Percentiles rank a stretch among this genome's conserved stretches.
These are phyloP conservation scores for Tricholaema leucomelas DNA, from an alignment of 2,113 vertebrate species.

Conservation along the genomic window DNA sequence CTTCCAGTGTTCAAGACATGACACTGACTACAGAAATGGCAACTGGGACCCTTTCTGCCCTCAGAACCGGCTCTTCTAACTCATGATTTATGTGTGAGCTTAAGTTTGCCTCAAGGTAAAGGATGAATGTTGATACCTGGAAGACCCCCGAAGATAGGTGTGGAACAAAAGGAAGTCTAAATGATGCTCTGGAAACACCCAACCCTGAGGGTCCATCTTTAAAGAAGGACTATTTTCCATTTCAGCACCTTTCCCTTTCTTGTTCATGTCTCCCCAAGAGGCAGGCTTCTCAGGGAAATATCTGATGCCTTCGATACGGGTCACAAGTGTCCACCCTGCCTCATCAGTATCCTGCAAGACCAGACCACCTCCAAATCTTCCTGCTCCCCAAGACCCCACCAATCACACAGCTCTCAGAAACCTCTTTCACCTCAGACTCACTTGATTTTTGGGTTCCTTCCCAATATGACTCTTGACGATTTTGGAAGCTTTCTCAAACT, in stretches of 20 bases:
- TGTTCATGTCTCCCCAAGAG: not conserved
- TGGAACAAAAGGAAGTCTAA: not conserved
- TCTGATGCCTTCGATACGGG: rapidly evolving
- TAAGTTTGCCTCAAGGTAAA: not conserved
- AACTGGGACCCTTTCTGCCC: not conserved
- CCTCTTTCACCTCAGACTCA: constrained; percentile 46
- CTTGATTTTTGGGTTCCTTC: constrained; percentile 76
- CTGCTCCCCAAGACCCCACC: rapidly evolving
- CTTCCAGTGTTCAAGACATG: not conserved
- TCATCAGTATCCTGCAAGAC: not conserved
- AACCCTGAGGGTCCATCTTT: rapidly evolving
- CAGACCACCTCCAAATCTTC: not conserved
- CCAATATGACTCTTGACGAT: constrained; percentile 80
- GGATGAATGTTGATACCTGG: not conserved
- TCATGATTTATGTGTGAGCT: rapidly evolving
- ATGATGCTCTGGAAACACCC: rapidly evolving
- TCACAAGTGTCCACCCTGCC: not conserved
- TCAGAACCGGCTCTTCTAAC: not conserved
- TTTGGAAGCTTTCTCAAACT: constrained; percentile 84
- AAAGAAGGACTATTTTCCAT: not conserved
- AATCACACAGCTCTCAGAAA: rapidly evolving
- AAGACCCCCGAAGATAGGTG: rapidly evolving
- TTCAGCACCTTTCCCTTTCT: too few species aligned
- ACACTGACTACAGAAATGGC: not conserved
- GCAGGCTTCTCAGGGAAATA: not conserved